Evolutionary conservation across 2,113 vertebrate species (phyloP).

Genomic region (Acanthochromis polyacanthus): DNA sequence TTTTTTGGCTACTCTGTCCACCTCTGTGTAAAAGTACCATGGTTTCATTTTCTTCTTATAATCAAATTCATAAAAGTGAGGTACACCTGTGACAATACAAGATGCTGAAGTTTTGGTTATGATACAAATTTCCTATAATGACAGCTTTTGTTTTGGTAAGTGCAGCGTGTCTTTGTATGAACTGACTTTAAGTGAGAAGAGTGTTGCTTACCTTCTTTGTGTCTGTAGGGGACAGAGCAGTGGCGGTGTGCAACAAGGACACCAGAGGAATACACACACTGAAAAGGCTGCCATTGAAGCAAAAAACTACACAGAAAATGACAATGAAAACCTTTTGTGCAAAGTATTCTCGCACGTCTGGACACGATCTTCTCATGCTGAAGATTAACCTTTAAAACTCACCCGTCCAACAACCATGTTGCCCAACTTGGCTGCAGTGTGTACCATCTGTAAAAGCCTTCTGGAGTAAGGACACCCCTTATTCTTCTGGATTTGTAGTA

Average conservation of each 20-base stretch:
- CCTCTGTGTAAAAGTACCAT: too few relatives aligned
- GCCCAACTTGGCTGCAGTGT: neutral
- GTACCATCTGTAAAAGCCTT: neutral
- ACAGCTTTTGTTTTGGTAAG: neutral
- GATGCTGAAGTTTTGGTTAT: too few relatives aligned
- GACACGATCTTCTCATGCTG: neutral
- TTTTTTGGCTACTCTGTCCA: too few relatives aligned
- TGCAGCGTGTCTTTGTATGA: too few relatives aligned
- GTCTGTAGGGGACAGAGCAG: constrained; percentile 53
- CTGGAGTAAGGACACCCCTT: neutral
- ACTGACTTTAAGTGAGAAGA: neutral
- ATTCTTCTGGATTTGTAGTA: neutral
- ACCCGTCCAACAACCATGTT: constrained; percentile 26
- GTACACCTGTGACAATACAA: too few relatives aligned
- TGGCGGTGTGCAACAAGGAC: constrained; percentile 59
- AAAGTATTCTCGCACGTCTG: neutral
- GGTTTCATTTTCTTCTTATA: too few relatives aligned
- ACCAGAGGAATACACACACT: constrained; percentile 52
- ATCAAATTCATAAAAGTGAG: too few relatives aligned
- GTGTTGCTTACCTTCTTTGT: constrained; percentile 61
- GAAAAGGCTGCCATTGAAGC: constrained; percentile 46
- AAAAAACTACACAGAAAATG: neutral
- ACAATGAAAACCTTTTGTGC: neutral
- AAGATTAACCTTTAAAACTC: neutral
- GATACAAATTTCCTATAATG: neutral